A percentile compares a stretch with the other conserved stretches of the same genome.
Evolutionary conservation across 2,113 vertebrate species (phyloP).

Genomic region (Rafetus swinhoei): DNA sequence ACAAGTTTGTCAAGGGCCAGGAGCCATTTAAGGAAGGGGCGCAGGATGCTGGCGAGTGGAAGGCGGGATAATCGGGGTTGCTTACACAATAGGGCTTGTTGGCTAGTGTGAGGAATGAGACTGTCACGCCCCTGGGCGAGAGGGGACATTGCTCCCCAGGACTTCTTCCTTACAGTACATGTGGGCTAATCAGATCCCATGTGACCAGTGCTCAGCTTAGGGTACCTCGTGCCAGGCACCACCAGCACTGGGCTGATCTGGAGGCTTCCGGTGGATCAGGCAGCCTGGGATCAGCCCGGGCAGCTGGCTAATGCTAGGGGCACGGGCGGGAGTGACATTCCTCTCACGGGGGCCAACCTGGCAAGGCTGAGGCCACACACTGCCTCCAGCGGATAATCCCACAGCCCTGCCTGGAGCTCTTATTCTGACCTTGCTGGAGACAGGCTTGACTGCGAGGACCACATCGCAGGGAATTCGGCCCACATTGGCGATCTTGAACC

Average conservation of each 20-base stretch:
- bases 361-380: neutral
- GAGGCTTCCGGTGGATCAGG: neutral
- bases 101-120: neutral
- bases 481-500: constrained; percentile 86
- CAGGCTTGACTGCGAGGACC: constrained; percentile 76
- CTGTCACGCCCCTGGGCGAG: neutral
- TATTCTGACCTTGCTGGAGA: constrained; percentile 79
- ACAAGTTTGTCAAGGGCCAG: neutral
- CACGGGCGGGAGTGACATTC: neutral
- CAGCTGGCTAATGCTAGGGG: neutral
- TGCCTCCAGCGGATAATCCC: neutral
- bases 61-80: neutral
- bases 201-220: neutral
- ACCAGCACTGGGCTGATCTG: neutral
- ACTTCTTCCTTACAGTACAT: neutral
- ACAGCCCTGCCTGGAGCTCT: neutral
- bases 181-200: neutral
- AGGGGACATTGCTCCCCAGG: neutral
- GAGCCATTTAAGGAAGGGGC: neutral
- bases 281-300: no score
- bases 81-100: neutral
- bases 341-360: neutral
- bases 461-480: constrained; percentile 84
- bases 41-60: neutral
- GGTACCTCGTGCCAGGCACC: neutral